Base-by-base conservation (phyloP, 2,888 invertebrate species). In the Andrena minutula region DNA sequence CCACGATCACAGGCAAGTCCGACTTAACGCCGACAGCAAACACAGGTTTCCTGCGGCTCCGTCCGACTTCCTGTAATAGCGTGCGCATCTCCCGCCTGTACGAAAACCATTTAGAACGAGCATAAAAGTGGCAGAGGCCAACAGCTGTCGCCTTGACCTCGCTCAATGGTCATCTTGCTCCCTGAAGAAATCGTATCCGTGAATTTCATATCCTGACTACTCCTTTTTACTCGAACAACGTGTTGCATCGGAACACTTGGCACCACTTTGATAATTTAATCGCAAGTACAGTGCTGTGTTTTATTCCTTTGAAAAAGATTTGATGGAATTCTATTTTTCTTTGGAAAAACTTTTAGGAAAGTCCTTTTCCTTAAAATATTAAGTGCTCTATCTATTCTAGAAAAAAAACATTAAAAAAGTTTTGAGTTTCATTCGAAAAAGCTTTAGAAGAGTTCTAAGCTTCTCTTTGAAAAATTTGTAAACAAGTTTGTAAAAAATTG, bases 71-170 rank as follows among this genome's bases (percentile, higher is more conserved):
- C 83, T 79, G 79, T 72, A 58, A 75, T 69, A 60, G 68, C 78
- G 68, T 75, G 77, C 51, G 56, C 74, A 64, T 69, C 53, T 72
- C 56, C 60, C 68, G 16, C 65, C 60, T 47, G 8, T 35, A 58
- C 70, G 47, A 56, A 56, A 82, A 74, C 68, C 75, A 69, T 71
- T 69, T 68, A 2, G 26, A 60, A 47, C 16, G 61, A 73, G 23
- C 49, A 35, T 66, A 71, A 68, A 77, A 71, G 20, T 61, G 69
- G 23, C 16, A 28, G 49, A 1, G 32, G 41, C 8, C 49, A 56
- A 64, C 84, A 73, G 81, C 81, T 75, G 78, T 51, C 47, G 41
- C 73, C 81, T 75, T 84, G 84, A 85, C 81, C 84, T 81, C 75
- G 60, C 75, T 61, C 81, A 81, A 84, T 66, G 47, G 35, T 49